Evolutionary conservation across 2,113 vertebrate species (phyloP).

Genomic region (Panthera uncia): DNA sequence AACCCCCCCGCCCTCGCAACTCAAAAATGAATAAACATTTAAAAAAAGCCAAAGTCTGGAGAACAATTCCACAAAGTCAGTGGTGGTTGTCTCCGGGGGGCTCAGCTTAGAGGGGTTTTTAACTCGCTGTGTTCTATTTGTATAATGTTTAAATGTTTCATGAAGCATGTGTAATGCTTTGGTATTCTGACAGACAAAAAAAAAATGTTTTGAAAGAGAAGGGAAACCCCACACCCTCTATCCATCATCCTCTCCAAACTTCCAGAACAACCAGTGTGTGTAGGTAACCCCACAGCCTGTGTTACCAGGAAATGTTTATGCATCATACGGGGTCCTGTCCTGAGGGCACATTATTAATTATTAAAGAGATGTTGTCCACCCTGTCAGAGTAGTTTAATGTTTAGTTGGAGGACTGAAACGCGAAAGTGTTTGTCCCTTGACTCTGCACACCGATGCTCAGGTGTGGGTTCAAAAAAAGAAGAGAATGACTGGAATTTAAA

Average conservation of each 20-base stretch:
- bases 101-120: not conserved
- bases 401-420: not conserved
- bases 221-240: fast-evolving
- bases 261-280: not conserved
- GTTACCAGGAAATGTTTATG: not conserved
- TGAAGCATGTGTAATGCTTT: not conserved
- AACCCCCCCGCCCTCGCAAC: no score
- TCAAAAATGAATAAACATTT: no score
- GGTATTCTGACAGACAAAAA: not conserved
- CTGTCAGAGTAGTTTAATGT: not conserved
- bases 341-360: not conserved
- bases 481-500: not conserved
- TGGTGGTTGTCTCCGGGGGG: not conserved
- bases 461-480: not conserved
- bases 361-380: not conserved
- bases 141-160: not conserved
- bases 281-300: fast-evolving
- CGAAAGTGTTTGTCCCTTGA: not conserved
- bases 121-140: not conserved
- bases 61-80: not conserved
- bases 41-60: not conserved
- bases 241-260: not conserved
- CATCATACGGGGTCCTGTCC: not conserved
- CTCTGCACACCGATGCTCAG: not conserved
- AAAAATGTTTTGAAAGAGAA: not conserved